Percentiles rank a stretch among this genome's conserved stretches.
phyloP scores from a whole-genome alignment of 2,113 vertebrate genomes.

The Parus major region DNA sequence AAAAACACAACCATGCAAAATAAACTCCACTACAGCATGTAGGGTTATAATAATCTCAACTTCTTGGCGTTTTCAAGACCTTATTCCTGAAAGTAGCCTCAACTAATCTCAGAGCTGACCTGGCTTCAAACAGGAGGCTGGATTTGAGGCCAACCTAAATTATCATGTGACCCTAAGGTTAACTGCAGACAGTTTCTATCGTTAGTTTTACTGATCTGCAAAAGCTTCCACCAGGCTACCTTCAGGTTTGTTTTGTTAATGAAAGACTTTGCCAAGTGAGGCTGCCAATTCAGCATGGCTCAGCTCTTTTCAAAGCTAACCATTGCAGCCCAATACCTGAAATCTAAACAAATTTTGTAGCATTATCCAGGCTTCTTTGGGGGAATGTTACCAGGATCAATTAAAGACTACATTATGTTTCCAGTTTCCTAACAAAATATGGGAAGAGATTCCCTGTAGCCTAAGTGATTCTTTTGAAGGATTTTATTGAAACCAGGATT shows the following conservation, averaged over 20 bases:
- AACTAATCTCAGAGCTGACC: not conserved
- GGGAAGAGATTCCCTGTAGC: not conserved
- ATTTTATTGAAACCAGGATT: slow-evolving; percentile 16
- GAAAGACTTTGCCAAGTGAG: not conserved
- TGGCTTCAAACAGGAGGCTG: not conserved
- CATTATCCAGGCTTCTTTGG: not conserved
- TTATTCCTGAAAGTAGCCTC: not conserved
- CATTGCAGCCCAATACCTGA: not conserved
- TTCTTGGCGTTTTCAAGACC: not conserved
- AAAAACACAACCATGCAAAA: not conserved
- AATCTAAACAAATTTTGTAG: not conserved
- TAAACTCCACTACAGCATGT: not conserved
- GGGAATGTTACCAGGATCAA: not conserved
- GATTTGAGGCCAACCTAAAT: not conserved
- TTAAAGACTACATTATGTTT: not conserved
- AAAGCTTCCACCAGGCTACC: not conserved
- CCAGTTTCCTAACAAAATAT: not conserved
- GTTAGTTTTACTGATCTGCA: not conserved
- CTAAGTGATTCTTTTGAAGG: not conserved
- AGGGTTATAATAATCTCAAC: not conserved
- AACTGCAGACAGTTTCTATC: not conserved
- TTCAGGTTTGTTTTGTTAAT: not conserved
- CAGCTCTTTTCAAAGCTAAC: not conserved
- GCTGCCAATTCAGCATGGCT: not conserved
- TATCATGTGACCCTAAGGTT: not conserved